These are phyloP conservation scores for Paratrypauchen microcephalus DNA, from an alignment of 2,797 vertebrate species.

Conservation along the genomic window DNA sequence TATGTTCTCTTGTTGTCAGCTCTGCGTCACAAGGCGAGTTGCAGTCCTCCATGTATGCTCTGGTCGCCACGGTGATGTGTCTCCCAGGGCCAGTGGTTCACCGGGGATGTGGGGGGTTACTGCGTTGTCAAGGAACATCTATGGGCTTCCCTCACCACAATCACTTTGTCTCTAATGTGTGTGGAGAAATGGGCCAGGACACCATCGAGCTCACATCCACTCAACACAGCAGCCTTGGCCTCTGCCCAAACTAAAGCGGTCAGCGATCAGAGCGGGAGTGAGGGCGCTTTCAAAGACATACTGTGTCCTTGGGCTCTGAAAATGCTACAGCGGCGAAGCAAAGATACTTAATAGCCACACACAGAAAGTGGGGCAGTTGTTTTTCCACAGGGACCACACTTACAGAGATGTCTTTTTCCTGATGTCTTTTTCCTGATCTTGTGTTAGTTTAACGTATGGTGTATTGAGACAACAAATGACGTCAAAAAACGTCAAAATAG, in stretches of 20 bases:
- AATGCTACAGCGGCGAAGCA: conserved; percentile 32
- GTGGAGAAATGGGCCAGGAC: conserved; percentile 1
- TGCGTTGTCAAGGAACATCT: conserved; percentile 51
- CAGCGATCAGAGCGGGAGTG: conserved; percentile 16
- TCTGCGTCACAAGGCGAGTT: conserved; percentile 39
- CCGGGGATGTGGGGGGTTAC: conserved; percentile 22
- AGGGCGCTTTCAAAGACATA: conserved; percentile 26
- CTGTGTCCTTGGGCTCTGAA: conserved; percentile 45
- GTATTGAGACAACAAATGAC: neutral
- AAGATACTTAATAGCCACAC: conserved; percentile 28
- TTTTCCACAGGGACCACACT: conserved; percentile 34
- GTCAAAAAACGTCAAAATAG: neutral
- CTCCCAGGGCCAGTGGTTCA: conserved; percentile 40
- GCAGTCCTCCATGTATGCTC: conserved; percentile 29
- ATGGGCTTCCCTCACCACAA: conserved; percentile 43
- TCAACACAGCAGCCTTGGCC: conserved; percentile 21
- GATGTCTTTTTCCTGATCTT: conserved; percentile 37
- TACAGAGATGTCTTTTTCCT: conserved; percentile 46
- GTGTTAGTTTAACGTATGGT: neutral
- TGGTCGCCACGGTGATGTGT: conserved; percentile 63
- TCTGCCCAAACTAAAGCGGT: conserved; percentile 23
- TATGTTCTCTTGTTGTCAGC: conserved; percentile 23
- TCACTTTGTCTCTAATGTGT: neutral
- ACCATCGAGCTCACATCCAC: conserved; percentile 14
- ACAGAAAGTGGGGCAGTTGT: conserved; percentile 52